These are phyloP conservation scores for Psix sp. DNA, from an alignment of 1,140 invertebrate species.

Conservation along the genomic window DNA sequence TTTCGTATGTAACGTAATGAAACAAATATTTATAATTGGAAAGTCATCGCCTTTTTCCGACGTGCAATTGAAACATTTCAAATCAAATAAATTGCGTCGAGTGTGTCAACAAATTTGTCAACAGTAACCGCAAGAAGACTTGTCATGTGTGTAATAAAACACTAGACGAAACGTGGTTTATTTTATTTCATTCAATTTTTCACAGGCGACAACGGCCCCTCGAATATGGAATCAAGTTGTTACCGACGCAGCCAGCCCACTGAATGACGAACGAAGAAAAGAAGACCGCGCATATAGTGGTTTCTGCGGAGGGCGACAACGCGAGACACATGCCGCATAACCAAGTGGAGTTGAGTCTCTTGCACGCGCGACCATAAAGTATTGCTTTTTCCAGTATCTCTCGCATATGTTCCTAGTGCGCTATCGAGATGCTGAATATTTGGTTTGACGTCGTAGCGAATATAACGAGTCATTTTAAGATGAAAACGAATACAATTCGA, in stretches of 20 bases:
- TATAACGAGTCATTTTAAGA: conserved; percentile 38
- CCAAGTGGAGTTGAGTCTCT: conserved; percentile 63
- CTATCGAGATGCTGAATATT: conserved; percentile 51
- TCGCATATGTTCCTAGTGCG: conserved; percentile 27
- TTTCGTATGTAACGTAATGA: too few relatives aligned
- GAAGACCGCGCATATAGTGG: conserved; percentile 52
- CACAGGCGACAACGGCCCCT: conserved; percentile 66
- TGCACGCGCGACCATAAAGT: conserved; percentile 66
- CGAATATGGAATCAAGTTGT: conserved; percentile 76
- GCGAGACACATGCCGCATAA: conserved; percentile 69
- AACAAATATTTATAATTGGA: too few relatives aligned
- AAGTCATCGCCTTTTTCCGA: too few relatives aligned
- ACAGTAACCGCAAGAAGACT: conserved; percentile 9
- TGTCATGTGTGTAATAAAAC: conserved; percentile 35
- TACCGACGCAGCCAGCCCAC: conserved; percentile 61
- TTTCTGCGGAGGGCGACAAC: conserved; percentile 60
- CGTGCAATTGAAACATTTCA: conserved; percentile 11
- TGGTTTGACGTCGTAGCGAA: conserved; percentile 23
- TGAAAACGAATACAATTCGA: background rate
- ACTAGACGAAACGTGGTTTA: conserved; percentile 62
- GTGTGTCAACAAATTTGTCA: conserved; percentile 19
- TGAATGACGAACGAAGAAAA: conserved; percentile 63
- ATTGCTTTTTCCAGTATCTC: conserved; percentile 59
- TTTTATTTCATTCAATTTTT: conserved; percentile 75
- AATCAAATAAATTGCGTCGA: conserved; percentile 13